These are phyloP conservation scores for Cosmorhoe ocellata DNA, from an alignment of 2,888 invertebrate species.

Conservation along the genomic window DNA sequence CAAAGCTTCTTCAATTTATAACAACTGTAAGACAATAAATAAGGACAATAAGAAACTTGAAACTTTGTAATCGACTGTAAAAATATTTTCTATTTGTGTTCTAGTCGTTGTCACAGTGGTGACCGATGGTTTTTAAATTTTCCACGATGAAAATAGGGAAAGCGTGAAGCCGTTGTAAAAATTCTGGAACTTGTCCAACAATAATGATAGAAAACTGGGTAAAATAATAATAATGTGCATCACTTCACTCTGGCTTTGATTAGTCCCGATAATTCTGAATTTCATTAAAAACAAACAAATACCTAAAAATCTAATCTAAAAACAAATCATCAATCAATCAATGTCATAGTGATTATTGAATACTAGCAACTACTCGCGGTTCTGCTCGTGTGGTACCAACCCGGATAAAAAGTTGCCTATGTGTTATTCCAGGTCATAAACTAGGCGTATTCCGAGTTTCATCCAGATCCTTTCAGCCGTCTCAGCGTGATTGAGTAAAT, in stretches of 20 bases:
- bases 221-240: slow-evolving; percentile 65
- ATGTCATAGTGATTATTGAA: too few species aligned
- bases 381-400: too few species aligned
- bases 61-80: slow-evolving; percentile 78
- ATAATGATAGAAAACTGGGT: slow-evolving; percentile 72
- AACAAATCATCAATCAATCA: too few species aligned
- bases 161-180: slow-evolving; percentile 76
- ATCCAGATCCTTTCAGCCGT: too few species aligned
- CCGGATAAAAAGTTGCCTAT: too few species aligned
- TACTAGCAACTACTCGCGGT: too few species aligned
- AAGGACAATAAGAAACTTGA: slow-evolving; percentile 34
- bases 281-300: neutral
- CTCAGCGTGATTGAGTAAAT: too few species aligned
- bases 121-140: slow-evolving; percentile 82
- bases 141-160: slow-evolving; percentile 81
- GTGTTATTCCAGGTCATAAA: too few species aligned
- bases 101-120: slow-evolving; percentile 78
- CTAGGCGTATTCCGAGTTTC: too few species aligned
- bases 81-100: slow-evolving; percentile 76
- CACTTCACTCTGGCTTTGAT: slow-evolving; percentile 33
- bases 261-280: neutral
- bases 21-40: slow-evolving; percentile 21
- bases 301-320: too few species aligned
- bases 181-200: slow-evolving; percentile 72
- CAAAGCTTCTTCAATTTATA: slow-evolving; percentile 11